Evolutionary conservation across 2,113 vertebrate species (phyloP), one percentile per base, ranked within the genome.

Genomic region (Chloropsis cyanopogon): DNA sequence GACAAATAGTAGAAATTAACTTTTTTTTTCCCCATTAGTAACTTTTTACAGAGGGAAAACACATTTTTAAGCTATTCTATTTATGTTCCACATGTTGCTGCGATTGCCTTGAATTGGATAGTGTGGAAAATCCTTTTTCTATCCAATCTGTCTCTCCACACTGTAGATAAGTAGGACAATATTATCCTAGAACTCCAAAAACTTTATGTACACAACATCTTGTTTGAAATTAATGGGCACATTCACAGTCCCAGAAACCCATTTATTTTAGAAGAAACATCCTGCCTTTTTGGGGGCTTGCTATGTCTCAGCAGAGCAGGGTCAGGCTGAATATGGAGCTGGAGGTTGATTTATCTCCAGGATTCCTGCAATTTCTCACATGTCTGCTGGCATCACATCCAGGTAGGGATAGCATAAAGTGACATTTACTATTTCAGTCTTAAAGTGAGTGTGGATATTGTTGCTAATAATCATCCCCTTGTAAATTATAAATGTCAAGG

Each of bases 401-500:
- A 90, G 61, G 86, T 53, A 64, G 65, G 83, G 80, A 64, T 47
- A 83, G 92, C 86, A 75, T 53, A 75, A 88, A 95, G 92, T 94
- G 95, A 96, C 92, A 88, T 97, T 96, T 95, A 94, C 76, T 93
- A 75, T 95, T 94, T 92, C 39, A 0, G 72, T 57, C 92, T 94
- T 94, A 81, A 96, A 95, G 65, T 46, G 80, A 95, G 80, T 60
- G 61, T 92, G 85, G 95, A 84, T 96, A 93, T 94, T 95, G 88
- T 95, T 96, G 92, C 92, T 97, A 94, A 96, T 96, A 93, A 93
- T 84, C 86, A 96, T 94, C 73, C 76, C 89, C 95, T 88, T 96
- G 94, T 96, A 97, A 97, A 96, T 97, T 96, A 97, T 90, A 96
- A 96, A 97, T 96, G 95, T 96, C 95, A 97, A 96, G 96, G 96